These are phyloP conservation scores for Serrognathus titanus DNA, from an alignment of 2,888 invertebrate genomes.

Conservation along the genomic window DNA sequence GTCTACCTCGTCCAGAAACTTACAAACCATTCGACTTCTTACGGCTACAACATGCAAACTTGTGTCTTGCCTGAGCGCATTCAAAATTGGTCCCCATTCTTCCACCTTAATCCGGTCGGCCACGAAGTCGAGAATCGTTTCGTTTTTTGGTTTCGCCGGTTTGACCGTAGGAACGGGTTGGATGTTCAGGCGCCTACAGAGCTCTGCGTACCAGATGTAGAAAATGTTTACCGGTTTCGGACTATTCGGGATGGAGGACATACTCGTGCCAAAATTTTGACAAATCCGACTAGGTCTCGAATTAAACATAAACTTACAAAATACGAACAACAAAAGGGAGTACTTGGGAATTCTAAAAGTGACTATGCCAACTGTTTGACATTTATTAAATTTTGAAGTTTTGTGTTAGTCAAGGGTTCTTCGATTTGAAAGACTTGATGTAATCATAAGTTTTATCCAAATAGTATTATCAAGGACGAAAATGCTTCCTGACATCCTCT, in stretches of 20 bases:
- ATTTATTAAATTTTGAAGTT: no score
- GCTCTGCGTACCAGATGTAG: constrained; percentile 47
- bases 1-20: constrained; percentile 49
- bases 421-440: no score
- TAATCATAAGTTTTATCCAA: no score
- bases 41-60: constrained; percentile 67
- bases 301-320: not conserved
- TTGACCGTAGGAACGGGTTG: constrained; percentile 41
- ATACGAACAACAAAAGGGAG: not conserved
- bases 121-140: constrained; percentile 59
- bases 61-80: constrained; percentile 68
- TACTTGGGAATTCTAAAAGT: no score
- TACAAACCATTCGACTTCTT: constrained; percentile 51
- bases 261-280: not conserved
- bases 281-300: not conserved
- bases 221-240: constrained; percentile 42
- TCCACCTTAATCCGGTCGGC: constrained; percentile 72
- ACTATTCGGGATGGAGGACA: not conserved
- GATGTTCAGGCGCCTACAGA: constrained; percentile 44
- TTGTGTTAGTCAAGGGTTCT: no score
- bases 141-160: constrained; percentile 42
- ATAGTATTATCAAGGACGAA: no score
- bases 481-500: no score
- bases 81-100: constrained; percentile 74
- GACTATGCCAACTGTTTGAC: no score